Percentiles rank a stretch among this genome's conserved stretches.
These are phyloP conservation scores for Megalurothrips usitatus DNA, from an alignment of 2,888 invertebrate species.

Conservation along the genomic window DNA sequence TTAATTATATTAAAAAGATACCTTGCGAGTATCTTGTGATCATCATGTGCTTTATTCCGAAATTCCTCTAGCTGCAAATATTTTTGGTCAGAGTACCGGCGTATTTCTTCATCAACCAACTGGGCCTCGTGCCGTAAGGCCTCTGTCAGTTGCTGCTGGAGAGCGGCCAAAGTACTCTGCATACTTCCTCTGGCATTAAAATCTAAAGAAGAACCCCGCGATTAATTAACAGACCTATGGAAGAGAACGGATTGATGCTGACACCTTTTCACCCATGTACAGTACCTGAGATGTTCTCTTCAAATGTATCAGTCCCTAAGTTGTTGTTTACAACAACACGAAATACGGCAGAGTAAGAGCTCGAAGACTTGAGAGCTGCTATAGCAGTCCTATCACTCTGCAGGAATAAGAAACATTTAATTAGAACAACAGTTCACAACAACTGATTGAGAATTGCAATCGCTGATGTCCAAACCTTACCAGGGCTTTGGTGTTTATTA, in stretches of 20 bases:
- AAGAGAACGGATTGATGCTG: not conserved
- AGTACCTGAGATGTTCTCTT: not conserved
- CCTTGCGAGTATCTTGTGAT: slow-evolving; percentile 61
- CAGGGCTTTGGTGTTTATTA: slow-evolving; percentile 55
- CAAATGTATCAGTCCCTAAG: slow-evolving; percentile 45
- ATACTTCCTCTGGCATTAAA: slow-evolving; percentile 48
- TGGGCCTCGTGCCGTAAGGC: slow-evolving; percentile 65
- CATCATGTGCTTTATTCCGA: slow-evolving; percentile 66
- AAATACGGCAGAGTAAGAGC: slow-evolving; percentile 66
- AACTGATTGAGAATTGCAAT: not conserved
- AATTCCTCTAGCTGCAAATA: slow-evolving; percentile 69
- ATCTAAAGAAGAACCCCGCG: not conserved
- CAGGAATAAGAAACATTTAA: slow-evolving; percentile 40
- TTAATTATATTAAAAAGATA: not conserved
- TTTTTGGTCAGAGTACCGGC: slow-evolving; percentile 68
- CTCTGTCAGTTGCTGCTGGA: slow-evolving; percentile 64
- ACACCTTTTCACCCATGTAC: slow-evolving; percentile 39
- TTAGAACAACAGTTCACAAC: slow-evolving; percentile 36
- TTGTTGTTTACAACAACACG: slow-evolving; percentile 59
- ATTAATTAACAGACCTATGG: not conserved
- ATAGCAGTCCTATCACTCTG: slow-evolving; percentile 59
- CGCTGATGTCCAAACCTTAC: slow-evolving; percentile 47
- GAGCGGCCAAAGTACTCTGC: slow-evolving; percentile 54
- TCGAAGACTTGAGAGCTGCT: slow-evolving; percentile 56
- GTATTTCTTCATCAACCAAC: slow-evolving; percentile 68